Base-by-base conservation (phyloP, 2,888 invertebrate species). In the Meloe dianella region DNA sequence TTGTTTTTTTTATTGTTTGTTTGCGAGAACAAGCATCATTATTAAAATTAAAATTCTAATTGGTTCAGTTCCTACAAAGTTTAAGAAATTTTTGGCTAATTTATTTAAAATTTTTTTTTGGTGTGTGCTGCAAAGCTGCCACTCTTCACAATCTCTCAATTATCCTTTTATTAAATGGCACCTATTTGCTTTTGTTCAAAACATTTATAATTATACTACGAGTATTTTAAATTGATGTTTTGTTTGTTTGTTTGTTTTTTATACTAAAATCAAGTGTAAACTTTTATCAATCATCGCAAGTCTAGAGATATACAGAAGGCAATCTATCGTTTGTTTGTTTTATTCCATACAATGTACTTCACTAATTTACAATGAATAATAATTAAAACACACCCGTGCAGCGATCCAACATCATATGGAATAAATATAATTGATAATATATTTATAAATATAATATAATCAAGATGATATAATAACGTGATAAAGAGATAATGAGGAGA, bases 51-150 rank as follows among this genome's bases (percentile, higher is more conserved):
- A 72, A 73, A 74, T 68, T 72, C 69, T 66, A 63, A 47, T 61
- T 71, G 69, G 69, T 71, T 71, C 74, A 63, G 24, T 61, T 67
- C n/a, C 51, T 51, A 51, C 12, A 24, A 22, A 5, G 5, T 22
- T 24, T 12, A 22, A 8, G 1, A n/a, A n/a, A 41, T 12, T 22
- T 74, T 75, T 73, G 73, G 73, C 75, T 75, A 73, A 73, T 12
- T n/a, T n/a, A n/a, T n/a, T n/a, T n/a, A n/a, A n/a, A n/a, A n/a
- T n/a, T n/a, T n/a, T n/a, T 74, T 67, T 66, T 73, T 73, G 73
- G 74, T 73, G 73, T 73, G 73, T 74, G 74, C 73, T 75, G 71
- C 73, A 72, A 71, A 75, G 72, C 71, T 71, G 71, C 71, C 70
- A 61, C 64, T 63, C 62, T 68, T 51, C 22, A 47, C 17, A 47